Conservation (phyloP, 2,797 vertebrate genomes). For the Pogoniulus pusillus region DNA sequence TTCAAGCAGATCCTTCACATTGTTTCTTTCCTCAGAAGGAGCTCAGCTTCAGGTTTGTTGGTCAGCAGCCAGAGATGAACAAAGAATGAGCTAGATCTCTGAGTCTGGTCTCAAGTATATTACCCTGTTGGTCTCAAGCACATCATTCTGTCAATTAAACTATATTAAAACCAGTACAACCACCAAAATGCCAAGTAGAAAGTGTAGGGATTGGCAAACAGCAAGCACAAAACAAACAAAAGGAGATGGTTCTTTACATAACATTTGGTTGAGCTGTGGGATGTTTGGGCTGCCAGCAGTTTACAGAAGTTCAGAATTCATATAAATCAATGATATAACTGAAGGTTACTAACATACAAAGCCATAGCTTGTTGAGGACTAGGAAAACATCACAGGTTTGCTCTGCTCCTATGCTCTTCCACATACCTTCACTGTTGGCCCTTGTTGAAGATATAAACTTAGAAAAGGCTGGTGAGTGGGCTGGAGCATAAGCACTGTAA, state of each 20-base stretch:
- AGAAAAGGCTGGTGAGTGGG: too few species aligned
- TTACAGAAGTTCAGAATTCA: background rate
- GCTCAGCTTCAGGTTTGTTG: background rate
- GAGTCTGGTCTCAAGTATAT: background rate
- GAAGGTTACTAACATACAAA: background rate
- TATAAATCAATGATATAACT: background rate
- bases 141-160: background rate
- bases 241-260: background rate
- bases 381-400: background rate
- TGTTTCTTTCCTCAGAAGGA: background rate
- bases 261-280: background rate
- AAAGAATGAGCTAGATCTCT: background rate
- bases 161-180: background rate
- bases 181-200: background rate
- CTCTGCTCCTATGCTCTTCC: background rate
- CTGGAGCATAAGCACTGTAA: too few species aligned
- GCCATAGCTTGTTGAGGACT: background rate
- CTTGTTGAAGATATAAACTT: background rate
- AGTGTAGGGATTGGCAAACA: background rate
- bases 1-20: background rate
- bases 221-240: background rate
- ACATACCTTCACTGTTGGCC: background rate
- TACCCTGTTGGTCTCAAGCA: background rate
- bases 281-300: background rate
- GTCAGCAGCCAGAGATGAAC: background rate